Evolutionary conservation across 2,113 vertebrate genomes (phyloP), one percentile per base, ranked within the genome.

Genomic region (Terrapene triunguis): DNA sequence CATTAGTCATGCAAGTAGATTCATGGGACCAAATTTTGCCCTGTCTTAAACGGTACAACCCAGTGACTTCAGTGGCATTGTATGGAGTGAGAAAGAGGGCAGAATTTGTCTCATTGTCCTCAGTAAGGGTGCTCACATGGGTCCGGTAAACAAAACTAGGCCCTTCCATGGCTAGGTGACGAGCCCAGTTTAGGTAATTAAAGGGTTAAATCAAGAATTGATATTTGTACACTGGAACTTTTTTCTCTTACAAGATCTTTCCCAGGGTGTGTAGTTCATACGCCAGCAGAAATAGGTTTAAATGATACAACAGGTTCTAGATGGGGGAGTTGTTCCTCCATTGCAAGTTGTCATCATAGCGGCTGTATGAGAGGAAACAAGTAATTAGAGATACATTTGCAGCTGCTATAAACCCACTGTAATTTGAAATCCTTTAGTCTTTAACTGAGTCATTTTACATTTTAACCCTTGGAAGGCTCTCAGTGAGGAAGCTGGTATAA

Each of bases 281-380:
- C 44, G 51, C 12, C 8, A 24, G 5, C 27, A 1, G 22, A 14
- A 76, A 1, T 6, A 53, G 2, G 3, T 88, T 97, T 98, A 99
- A 91, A 98, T 97, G 92, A 99, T 97, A 90, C 92, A 97, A 93
- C 98, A 99, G 78, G 98, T 98, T 7, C 98, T 97, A 59, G 98
- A 98, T 90, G 96, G 90, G 92, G 98, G 95, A 69, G 97, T 90
- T 13, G 96, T 97, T 97, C 96, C 98, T 25, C 98, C 98, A 0
- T 98, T 98, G 94, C 98, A 98, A 3, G 97, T 93, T 86, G 98
- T 96, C 50, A 89, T 96, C 51, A 90, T 97, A 88, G 96, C 97
- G 65, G 42, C 95, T 97, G 85, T 47, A 69, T 59, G 65, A 93
- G 96, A 97, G 96, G 84, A 96, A 48, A 87, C 22, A 89, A 5